A percentile compares a stretch with the other conserved stretches of the same genome.
phyloP scores from a whole-genome alignment of 1,140 invertebrate genomes.

The Musca domestica region DNA sequence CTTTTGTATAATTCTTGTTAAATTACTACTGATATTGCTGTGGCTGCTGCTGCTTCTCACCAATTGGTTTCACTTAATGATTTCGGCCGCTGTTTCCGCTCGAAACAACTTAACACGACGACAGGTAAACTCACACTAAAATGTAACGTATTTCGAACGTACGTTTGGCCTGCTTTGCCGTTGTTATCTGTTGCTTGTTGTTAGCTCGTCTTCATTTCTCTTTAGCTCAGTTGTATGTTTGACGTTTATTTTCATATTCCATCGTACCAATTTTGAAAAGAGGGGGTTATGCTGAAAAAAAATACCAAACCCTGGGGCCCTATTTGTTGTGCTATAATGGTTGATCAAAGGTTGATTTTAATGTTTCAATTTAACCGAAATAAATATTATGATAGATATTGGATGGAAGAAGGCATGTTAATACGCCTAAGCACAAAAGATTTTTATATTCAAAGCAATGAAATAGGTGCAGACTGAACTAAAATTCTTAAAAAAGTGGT shows the following conservation, averaged over 20 bases:
- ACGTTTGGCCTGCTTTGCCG: background rate
- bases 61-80: background rate
- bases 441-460: no score
- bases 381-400: no score
- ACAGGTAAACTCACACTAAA: conserved; percentile 20
- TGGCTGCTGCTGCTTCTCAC: conserved; percentile 8
- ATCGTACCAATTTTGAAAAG: background rate
- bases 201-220: background rate
- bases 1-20: conserved; percentile 14
- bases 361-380: no score
- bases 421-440: no score
- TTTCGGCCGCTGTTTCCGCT: conserved; percentile 3
- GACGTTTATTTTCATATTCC: background rate
- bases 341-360: no score
- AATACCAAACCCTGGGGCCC: no score
- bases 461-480: no score
- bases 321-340: no score
- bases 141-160: background rate
- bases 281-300: no score
- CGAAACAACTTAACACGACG: conserved; percentile 14
- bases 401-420: no score
- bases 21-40: background rate
- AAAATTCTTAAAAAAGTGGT: no score
- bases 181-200: background rate
- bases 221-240: background rate